Base-by-base conservation (phyloP, 1,140 invertebrate species). In the Ruditapes philippinarum region DNA sequence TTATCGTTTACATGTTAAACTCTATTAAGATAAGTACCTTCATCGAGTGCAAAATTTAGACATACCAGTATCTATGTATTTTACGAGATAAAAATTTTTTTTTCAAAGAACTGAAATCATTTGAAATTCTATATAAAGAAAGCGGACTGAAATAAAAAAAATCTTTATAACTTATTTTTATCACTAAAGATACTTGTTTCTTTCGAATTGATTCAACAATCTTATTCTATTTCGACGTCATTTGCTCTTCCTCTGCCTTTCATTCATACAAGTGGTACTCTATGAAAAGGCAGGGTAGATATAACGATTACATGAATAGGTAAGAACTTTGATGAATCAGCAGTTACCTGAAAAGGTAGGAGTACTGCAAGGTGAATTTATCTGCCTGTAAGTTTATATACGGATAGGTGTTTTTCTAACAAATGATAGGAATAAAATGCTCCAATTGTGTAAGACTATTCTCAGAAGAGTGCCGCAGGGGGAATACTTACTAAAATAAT, bases 281-380 rank as follows among this genome's bases (percentile, higher is more conserved):
- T 78, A 12, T 31, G 28, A 78, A 22, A 19, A 51, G 74, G 74
- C 28, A 78, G 49, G 45, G 45, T 28, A 54, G 74, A 78, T 78
- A 22, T 4, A n/a, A 7, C 22, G 74, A 78, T 54, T 78, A 78
- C 25, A 33, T 5, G 49, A 54, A 49, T 38, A 70, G 65, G 31
- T 70, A 70, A 70, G 65, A 70, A 70, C 33, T 9, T 31, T 51
- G 74, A 78, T 78, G 74, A 78, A 33, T 78, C 74, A 78, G 74
- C 74, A 38, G 25, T 19, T 17, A 28, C n/a, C 57, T 62, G 25
- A 28, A 62, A 62, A 4, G 1, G 22, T 7, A 28, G 25, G 57
- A 1, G 9, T 28, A 25, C n/a, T 28, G 57, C 57, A 28, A 62
- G 9, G n/a, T n/a, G n/a, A 5, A 7, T 5, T 62, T 62, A 62